These are phyloP conservation scores for Torymus tubicola DNA, from an alignment of 2,888 invertebrate species.

Conservation along the genomic window DNA sequence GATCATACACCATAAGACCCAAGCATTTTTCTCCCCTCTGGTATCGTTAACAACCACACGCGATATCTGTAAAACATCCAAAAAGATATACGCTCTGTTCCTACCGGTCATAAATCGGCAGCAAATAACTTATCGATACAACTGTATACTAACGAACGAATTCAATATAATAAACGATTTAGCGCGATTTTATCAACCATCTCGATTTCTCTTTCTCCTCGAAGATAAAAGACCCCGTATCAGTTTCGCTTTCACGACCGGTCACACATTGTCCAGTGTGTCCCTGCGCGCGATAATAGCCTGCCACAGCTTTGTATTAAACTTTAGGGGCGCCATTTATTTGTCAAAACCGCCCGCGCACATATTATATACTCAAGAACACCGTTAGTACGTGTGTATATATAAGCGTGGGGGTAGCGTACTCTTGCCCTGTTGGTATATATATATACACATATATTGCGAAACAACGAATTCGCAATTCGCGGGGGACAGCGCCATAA, in stretches of 20 bases:
- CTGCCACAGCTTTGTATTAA: background rate
- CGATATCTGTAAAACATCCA: no score
- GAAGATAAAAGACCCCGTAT: conserved; percentile 18
- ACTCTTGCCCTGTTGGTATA: background rate
- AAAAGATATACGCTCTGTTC: background rate
- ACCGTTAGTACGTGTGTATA: background rate
- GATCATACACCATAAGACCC: no score
- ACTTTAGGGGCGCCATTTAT: conserved; percentile 35
- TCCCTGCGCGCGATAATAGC: conserved; percentile 28
- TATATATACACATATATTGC: background rate
- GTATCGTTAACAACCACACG: no score
- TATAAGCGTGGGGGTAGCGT: background rate
- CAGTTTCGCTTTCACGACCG: conserved; percentile 39
- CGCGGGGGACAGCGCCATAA: conserved; percentile 30
- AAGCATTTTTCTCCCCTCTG: no score
- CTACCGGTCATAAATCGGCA: background rate
- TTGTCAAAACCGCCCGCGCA: conserved; percentile 14
- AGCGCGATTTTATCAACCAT: conserved; percentile 32
- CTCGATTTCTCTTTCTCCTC: background rate
- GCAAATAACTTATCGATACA: conserved; percentile 5
- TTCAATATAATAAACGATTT: conserved; percentile 40
- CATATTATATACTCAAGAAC: background rate
- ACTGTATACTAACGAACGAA: conserved; percentile 21
- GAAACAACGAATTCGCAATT: conserved; percentile 45
- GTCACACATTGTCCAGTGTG: conserved; percentile 21